Base-by-base conservation (phyloP, 64 coral and sea anemone genomes). In the Stichodactyla helianthus region DNA sequence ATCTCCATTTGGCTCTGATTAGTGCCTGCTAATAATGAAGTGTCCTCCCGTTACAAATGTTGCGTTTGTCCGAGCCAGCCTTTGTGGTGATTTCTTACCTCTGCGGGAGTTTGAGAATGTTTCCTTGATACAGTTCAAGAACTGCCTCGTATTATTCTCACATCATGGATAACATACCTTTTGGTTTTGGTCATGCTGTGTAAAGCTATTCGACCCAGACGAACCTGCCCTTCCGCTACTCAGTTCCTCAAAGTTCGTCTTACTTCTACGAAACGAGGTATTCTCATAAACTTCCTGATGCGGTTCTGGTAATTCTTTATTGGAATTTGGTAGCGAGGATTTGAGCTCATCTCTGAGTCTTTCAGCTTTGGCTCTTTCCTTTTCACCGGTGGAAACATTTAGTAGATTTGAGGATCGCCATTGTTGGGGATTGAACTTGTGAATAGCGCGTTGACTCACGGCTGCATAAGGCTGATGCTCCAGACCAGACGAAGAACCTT, bases 321-420 rank as follows among this genome's bases (percentile, higher is more conserved):
- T 63, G 62, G 18, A 7, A n/a, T 65, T 22, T 65, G 62, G 22
- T 12, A 20, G 3, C 0, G 18, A n/a, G 62, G 62, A 64, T 64
- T 87, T 11, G 95, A 91, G 62, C 95, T 98, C 95, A 67, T 98
- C 95, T 77, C 95, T 94, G 10, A 98, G 74, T 62, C 95, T 94
- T 51, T 98, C 95, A 52, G 95, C 95, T 23, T 93, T 94, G 4
- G 95, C 92, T 71, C 95, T 83, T 67, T 98, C 95, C 76, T 94
- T 94, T 86, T 98, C 95, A 2, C 95, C 95, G 5, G 93, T 92
- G 4, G 92, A 85, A 71, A 98, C 95, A 85, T 98, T 98, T 17
- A 94, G 71, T 31, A 94, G 79, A 77, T 98, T 98, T 0, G 95
- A 98, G 7, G 95, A 89, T 19, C 95, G 87, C 95, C 95, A 98